phyloP scores from a whole-genome alignment of 2,113 vertebrate genomes.

The Grallaria varia region DNA sequence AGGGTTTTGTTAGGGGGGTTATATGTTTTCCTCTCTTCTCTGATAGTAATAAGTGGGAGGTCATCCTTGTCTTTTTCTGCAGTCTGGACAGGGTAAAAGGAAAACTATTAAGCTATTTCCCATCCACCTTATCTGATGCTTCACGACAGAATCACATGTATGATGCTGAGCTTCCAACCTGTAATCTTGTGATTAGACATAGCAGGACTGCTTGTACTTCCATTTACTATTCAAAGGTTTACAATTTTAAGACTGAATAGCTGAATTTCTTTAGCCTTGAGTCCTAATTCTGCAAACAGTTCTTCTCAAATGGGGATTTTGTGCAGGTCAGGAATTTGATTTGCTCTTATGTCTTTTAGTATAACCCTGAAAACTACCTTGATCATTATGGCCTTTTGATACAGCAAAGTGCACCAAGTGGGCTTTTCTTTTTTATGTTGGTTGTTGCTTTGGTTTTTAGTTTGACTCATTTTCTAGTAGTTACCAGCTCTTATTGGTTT shows the following conservation, averaged over 20 bases:
- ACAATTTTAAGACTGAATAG: background rate
- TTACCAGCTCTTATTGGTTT: background rate
- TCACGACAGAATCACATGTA: background rate
- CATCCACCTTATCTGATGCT: background rate
- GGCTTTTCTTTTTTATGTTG: background rate
- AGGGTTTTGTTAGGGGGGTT: background rate
- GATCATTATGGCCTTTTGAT: background rate
- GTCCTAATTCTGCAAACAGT: background rate
- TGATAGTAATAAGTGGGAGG: background rate
- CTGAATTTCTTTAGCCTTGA: background rate
- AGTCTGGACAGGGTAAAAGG: background rate
- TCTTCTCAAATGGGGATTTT: background rate
- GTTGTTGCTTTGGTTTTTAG: background rate
- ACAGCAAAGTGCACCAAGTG: background rate
- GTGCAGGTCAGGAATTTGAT: background rate
- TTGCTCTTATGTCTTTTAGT: background rate
- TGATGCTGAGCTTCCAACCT: background rate
- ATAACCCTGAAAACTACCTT: background rate
- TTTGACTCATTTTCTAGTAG: background rate
- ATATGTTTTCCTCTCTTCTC: background rate
- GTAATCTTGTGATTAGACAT: background rate
- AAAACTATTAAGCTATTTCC: background rate
- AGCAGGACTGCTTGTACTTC: background rate
- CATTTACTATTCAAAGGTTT: background rate
- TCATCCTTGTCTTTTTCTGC: background rate